Conservation (phyloP, 1,140 invertebrate genomes). For the Trissolcus basalis region DNA sequence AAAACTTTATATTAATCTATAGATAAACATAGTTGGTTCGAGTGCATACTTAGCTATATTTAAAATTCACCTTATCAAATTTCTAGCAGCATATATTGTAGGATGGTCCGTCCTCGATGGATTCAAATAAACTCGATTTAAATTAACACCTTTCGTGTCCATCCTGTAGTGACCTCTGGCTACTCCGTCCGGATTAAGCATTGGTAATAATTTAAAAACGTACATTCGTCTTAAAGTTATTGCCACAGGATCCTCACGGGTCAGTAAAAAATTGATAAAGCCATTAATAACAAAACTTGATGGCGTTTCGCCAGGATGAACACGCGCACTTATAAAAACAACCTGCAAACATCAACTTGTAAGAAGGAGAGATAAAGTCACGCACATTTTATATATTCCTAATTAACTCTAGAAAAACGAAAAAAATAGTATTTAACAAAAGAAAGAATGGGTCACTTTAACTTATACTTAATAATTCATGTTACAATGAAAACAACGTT, state of each 20-base stretch:
- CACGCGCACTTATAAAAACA: slow-evolving; percentile 91
- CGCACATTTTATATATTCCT: too few species aligned
- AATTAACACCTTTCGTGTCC: slow-evolving; percentile 91
- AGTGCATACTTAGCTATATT: too few species aligned
- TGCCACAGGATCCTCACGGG: slow-evolving; percentile 84
- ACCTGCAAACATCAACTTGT: slow-evolving; percentile 78
- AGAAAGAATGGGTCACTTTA: too few species aligned
- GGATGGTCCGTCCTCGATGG: slow-evolving; percentile 87
- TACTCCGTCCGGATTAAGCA: slow-evolving; percentile 95
- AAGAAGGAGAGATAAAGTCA: too few species aligned
- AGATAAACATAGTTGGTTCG: too few species aligned
- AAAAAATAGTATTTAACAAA: neutral
- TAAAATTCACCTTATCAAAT: slow-evolving; percentile 81
- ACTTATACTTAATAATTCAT: too few species aligned
- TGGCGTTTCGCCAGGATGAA: slow-evolving; percentile 96
- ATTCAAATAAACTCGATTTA: slow-evolving; percentile 90
- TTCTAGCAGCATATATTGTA: slow-evolving; percentile 88
- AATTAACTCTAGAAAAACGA: too few species aligned
- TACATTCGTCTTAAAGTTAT: slow-evolving; percentile 84
- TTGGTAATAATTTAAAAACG: slow-evolving; percentile 95
- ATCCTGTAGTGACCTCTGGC: slow-evolving; percentile 92
- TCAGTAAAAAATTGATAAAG: slow-evolving; percentile 87
- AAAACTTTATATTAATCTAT: too few species aligned
- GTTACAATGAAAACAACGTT: too few species aligned
- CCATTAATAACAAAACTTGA: slow-evolving; percentile 96